These are phyloP conservation scores for Papilio helenus DNA, from an alignment of 1,140 invertebrate genomes.

Conservation along the genomic window DNA sequence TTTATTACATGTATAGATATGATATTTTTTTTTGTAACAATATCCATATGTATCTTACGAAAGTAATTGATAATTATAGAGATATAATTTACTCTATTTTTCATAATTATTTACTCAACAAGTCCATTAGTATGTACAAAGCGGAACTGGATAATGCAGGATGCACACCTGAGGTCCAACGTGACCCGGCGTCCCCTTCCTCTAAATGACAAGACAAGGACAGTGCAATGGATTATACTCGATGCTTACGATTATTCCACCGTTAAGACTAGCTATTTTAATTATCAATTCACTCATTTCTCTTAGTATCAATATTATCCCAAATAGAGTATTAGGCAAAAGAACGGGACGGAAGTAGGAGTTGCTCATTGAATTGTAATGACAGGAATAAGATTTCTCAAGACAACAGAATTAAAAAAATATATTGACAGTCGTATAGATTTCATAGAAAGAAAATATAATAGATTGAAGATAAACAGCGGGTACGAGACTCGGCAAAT, in stretches of 20 bases:
- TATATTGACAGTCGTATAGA: background rate
- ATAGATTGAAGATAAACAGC: conserved; percentile 28
- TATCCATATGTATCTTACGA: too few relatives aligned
- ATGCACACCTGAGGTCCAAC: conserved; percentile 31
- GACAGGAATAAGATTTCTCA: background rate
- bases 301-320: background rate
- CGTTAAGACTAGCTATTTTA: background rate
- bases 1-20: too few relatives aligned
- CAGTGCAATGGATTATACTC: background rate
- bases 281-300: too few relatives aligned
- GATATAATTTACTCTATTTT: too few relatives aligned
- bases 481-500: conserved; percentile 4
- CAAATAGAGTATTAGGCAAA: too few relatives aligned
- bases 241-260: background rate
- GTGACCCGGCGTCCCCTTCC: conserved; percentile 4
- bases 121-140: background rate
- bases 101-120: background rate
- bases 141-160: conserved; percentile 27
- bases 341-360: too few relatives aligned
- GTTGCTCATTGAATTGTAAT: too few relatives aligned
- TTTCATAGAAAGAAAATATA: background rate
- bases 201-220: conserved; percentile 21
- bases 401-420: background rate
- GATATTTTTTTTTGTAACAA: too few relatives aligned
- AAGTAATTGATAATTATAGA: too few relatives aligned